Base-by-base conservation (phyloP, 1,140 invertebrate species). In the Zaprionus taronus region DNA sequence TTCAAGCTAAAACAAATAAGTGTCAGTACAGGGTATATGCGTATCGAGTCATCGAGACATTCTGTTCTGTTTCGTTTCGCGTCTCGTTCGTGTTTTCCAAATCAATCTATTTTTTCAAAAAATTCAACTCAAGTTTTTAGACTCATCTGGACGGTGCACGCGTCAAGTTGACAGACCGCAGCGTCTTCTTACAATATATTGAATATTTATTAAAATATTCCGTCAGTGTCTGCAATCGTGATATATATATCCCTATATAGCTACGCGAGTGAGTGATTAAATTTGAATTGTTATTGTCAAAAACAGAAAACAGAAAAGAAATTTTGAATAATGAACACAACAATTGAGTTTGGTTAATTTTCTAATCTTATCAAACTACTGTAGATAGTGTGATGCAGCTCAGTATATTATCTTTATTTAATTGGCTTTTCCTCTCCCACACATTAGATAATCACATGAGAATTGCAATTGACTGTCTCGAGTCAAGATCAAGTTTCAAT, bases 81-180 rank as follows among this genome's bases (percentile, higher is more conserved):
- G 49, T 71, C 17, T 12, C 44, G 20, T 49, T 62, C 22, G 61
- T 70, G 49, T 78, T 89, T 90, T 77, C 44, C 80, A 89, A 90
- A 84, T 90, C 79, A 73, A 77, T 77, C 47, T 85, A 76, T 89
- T 85, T 80, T 65, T 87, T 85, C 63, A 58, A 85, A 89, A 84
- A 82, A 73, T 58, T 72, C 38, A 82, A 77, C 63, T 49, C 79
- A 56, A 73, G 81, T 90, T 90, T 89, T 82, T 63, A 89, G 85
- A 89, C 81, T 81, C 81, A 91, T 82, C 76, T 85, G 66, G 70
- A 77, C 85, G 67, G 66, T 90, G 85, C 53, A 56, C 86, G 79
- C 76, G 85, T 75, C 67, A 75, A 82, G 85, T 90, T 80, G 70
- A 73, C 24, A 34, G n/a, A 22, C 62, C 76, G 17, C 26, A 56